Percentiles rank a stretch among this genome's conserved stretches.
These are phyloP conservation scores for Callipepla squamata DNA, from an alignment of 2,113 vertebrate species.

Conservation along the genomic window DNA sequence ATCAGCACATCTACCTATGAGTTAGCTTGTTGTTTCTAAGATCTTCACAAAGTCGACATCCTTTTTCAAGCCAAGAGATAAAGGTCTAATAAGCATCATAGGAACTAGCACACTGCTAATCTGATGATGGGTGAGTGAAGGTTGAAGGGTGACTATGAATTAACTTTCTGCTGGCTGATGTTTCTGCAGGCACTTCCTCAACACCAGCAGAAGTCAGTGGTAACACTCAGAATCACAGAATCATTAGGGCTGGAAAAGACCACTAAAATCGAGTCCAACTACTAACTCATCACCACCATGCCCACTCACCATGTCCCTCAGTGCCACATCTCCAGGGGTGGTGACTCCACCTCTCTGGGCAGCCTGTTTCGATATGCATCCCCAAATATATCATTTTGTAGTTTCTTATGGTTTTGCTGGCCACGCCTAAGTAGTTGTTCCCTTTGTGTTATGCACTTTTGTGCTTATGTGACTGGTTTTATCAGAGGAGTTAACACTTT, in stretches of 20 bases:
- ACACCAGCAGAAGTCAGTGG: neutral
- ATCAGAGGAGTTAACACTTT: neutral
- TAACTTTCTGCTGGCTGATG: neutral
- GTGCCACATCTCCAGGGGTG: too few relatives aligned
- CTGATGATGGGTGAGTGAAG: neutral
- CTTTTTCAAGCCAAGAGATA: neutral
- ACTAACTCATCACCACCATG: too few relatives aligned
- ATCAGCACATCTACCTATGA: neutral
- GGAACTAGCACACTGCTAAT: neutral
- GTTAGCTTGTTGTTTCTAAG: neutral
- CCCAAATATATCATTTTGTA: neutral
- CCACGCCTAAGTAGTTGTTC: neutral
- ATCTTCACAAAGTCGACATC: neutral
- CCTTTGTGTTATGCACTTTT: neutral
- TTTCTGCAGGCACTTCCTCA: neutral
- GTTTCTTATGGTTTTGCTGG: neutral
- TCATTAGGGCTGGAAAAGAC: too few relatives aligned
- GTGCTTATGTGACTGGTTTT: neutral
- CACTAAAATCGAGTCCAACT: too few relatives aligned
- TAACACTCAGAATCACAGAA: neutral
- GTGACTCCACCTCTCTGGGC: too few relatives aligned
- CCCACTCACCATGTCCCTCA: too few relatives aligned
- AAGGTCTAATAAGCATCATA: neutral
- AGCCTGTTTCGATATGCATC: too few relatives aligned
- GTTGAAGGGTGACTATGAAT: neutral